Evolutionary conservation across 2,888 invertebrate species (phyloP), one percentile per base, ranked within the genome.

Genomic region (Dromius quadrimaculatus): DNA sequence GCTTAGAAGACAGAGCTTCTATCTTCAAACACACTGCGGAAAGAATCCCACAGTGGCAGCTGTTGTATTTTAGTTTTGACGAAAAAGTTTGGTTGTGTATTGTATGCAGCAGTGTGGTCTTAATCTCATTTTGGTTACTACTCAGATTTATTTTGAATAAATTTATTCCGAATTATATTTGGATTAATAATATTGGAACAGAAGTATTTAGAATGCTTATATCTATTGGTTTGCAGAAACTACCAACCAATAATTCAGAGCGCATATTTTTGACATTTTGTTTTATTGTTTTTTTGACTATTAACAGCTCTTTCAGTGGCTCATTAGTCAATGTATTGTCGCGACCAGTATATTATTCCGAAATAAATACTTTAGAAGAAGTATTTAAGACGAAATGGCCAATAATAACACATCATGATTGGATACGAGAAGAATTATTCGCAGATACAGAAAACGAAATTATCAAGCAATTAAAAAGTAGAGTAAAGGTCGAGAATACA

Each of bases 331-430:
- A 9, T 4, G 17, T 45, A 8, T n/a, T 45, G 5, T 17, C 17
- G 2, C 8, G 17, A 11, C 45, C 8, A 4, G 4, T 45, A 17
- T 45, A 15, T 19, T 45, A 45, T 19, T 5, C 15, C 2, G 45
- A 45, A 45, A 45, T 45, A 3, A 19, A 45, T 19, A 45, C 45
- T 5, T 15, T 45, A 19, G 17, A 45, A 45, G 15, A 45, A 4
- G 8, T 45, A 17, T 2, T 17, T 17, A 17, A 11, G 4, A 45
- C 4, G 2, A 17, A 45, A 15, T 15, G 8, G n/a, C 45, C 45
- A 19, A 45, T 45, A 15, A 15, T 45, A 45, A 17, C 17, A 2
- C 15, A 45, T 15, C 5, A 45, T 5, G 45, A 15, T n/a, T 45
- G 45, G 45, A 45, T 45, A 11, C 17, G 4, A 17, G 17, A 45